Conservation (phyloP, 1,140 invertebrate species). For the Thaumatotibia leucotreta region DNA sequence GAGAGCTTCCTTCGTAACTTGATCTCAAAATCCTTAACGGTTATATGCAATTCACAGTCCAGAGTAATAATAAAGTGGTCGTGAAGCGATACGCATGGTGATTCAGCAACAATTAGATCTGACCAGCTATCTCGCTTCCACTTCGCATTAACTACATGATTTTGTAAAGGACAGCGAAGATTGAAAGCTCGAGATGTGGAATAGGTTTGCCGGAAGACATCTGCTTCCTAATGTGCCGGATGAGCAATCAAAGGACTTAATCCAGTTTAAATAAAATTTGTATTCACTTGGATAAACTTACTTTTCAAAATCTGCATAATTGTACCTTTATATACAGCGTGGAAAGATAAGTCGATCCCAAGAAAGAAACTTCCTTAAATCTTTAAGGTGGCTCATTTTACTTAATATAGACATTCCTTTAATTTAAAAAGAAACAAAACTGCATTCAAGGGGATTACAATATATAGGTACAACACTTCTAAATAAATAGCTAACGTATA, state of each 20-base stretch:
- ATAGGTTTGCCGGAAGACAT: background rate
- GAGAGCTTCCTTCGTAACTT: background rate
- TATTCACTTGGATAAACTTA: background rate
- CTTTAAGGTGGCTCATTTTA: no score
- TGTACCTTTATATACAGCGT: no score
- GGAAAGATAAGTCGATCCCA: no score
- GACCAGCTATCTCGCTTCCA: background rate
- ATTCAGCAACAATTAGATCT: background rate
- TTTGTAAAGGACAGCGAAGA: background rate
- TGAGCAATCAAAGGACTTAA: constrained; percentile 6
- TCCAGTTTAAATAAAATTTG: background rate
- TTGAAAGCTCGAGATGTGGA: background rate
- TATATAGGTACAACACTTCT: no score
- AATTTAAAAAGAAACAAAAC: no score
- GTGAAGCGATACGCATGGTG: background rate
- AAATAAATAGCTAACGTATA: background rate
- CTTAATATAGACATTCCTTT: no score
- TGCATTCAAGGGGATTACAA: no score
- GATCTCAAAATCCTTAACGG: background rate
- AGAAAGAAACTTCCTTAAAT: no score
- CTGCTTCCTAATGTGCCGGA: background rate
- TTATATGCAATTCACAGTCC: no score
- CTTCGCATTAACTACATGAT: background rate
- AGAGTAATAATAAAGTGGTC: no score
- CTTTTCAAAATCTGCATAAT: no score